Conservation (phyloP, 2,113 vertebrate genomes). For the Ictalurus furcatus region DNA sequence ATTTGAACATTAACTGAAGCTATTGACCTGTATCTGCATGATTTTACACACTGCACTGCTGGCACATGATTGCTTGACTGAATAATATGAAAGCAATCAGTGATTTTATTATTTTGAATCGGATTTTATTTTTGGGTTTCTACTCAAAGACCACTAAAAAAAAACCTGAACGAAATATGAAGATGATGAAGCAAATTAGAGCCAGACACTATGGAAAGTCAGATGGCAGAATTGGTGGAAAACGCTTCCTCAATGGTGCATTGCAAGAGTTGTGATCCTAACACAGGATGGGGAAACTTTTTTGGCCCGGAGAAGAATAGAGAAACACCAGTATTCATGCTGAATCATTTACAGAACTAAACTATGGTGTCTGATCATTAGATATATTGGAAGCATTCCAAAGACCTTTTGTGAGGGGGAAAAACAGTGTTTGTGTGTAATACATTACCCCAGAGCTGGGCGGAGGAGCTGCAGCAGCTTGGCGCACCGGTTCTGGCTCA, state of each 20-base stretch:
- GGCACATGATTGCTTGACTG: not conserved
- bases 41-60: not conserved
- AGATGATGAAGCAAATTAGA: not conserved
- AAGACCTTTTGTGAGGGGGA: not conserved
- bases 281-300: not conserved
- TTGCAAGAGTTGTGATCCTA: not conserved
- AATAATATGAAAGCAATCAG: not conserved
- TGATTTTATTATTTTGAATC: not conserved
- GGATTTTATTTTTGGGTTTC: not conserved
- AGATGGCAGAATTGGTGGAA: not conserved
- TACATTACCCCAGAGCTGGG: conserved; percentile 68
- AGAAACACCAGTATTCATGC: conserved; percentile 15
- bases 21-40: not conserved
- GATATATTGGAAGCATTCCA: conserved; percentile 13
- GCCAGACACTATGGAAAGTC: not conserved
- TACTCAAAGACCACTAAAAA: not conserved
- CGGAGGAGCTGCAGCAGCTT: conserved; percentile 65
- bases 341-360: conserved; percentile 11
- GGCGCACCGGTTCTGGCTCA: conserved; percentile 68
- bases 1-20: not conserved
- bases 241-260: not conserved
- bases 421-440: not conserved
- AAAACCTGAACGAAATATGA: not conserved
- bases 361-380: conserved; percentile 13
- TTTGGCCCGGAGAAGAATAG: not conserved